These are phyloP conservation scores for Lynx canadensis DNA, from an alignment of 2,113 vertebrate genomes.

Conservation along the genomic window DNA sequence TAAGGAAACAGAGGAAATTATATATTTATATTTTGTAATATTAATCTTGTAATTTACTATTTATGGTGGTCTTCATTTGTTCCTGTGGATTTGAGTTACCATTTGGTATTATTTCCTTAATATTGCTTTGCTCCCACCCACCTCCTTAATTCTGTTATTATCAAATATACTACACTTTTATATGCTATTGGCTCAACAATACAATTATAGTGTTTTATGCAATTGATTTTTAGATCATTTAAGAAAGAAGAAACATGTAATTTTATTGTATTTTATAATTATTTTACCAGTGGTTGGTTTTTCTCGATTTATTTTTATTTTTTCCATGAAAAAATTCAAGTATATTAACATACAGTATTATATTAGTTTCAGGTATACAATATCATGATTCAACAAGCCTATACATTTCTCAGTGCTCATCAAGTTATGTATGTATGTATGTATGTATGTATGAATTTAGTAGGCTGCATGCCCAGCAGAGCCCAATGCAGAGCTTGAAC, in stretches of 20 bases:
- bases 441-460: no score
- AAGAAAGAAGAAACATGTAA: neutral
- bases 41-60: neutral
- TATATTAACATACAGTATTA: neutral
- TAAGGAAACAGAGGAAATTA: neutral
- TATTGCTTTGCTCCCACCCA: neutral
- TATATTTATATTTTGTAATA: neutral
- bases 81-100: neutral
- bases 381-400: neutral
- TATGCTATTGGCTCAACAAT: neutral
- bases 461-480: no score
- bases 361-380: neutral
- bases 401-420: neutral
- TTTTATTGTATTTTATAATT: neutral
- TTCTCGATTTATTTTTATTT: neutral
- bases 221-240: neutral
- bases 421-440: neutral
- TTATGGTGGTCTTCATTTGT: neutral
- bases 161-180: neutral
- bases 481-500: no score
- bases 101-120: neutral
- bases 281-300: neutral
- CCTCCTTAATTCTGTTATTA: neutral
- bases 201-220: neutral
- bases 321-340: neutral